Conservation (phyloP, 2,113 vertebrate species). For the Phrynosoma blainvillii region DNA sequence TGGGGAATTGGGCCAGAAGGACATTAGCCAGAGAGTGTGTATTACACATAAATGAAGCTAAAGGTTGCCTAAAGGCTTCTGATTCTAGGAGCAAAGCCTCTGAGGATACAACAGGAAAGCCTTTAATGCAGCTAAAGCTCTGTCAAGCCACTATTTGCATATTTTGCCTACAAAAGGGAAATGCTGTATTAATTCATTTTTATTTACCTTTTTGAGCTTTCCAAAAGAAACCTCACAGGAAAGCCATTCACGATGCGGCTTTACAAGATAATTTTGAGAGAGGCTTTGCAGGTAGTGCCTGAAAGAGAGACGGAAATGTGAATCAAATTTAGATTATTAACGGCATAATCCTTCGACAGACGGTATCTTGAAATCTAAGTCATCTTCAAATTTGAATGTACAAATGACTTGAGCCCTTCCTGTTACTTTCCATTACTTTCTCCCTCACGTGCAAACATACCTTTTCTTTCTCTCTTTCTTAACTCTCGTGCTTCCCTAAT, state of each 20-base stretch:
- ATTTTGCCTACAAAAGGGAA: conserved; percentile 67
- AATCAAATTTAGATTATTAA: conserved; percentile 69
- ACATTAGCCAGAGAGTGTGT: conserved; percentile 32
- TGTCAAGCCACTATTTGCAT: conserved; percentile 58
- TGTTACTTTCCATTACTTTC: background rate
- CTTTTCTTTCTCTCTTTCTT: background rate
- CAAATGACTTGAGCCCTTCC: conserved; percentile 47
- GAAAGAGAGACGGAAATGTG: conserved; percentile 45
- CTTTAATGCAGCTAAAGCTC: conserved; percentile 57
- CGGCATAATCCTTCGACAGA: conserved; percentile 66
- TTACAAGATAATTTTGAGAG: conserved; percentile 63
- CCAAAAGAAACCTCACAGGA: conserved; percentile 64
- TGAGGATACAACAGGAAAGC: conserved; percentile 57
- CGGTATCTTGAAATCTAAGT: conserved; percentile 61
- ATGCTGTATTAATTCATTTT: conserved; percentile 61
- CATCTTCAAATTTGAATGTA: conserved; percentile 69
- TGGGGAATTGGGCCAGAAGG: conserved; percentile 62
- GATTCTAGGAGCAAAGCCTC: conserved; percentile 51
- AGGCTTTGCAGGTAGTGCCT: conserved; percentile 62
- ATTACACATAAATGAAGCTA: conserved; percentile 51
- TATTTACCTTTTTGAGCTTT: conserved; percentile 66
- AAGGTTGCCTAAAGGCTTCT: conserved; percentile 64
- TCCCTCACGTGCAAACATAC: background rate
- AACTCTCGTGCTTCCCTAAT: too few species aligned
- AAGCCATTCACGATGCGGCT: conserved; percentile 58